A percentile compares a stretch with the other conserved stretches of the same genome.
phyloP scores from a whole-genome alignment of 2,888 invertebrate genomes.

The Tiliacea citrago region DNA sequence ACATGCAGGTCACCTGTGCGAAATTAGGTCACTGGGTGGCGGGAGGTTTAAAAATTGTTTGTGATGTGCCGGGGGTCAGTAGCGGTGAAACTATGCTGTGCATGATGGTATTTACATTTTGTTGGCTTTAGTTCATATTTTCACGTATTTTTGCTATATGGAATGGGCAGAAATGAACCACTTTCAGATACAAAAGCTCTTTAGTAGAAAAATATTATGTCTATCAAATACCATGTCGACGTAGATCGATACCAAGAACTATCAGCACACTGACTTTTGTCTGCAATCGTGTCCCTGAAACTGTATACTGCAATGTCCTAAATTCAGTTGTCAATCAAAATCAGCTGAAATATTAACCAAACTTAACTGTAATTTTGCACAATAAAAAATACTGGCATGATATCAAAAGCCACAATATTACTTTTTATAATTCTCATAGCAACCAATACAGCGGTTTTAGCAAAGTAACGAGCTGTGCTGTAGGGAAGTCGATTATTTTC shows the following conservation, averaged over 20 bases:
- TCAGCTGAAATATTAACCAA: too few species aligned
- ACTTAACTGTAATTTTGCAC: not conserved
- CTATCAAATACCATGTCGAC: not conserved
- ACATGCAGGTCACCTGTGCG: conserved; percentile 81
- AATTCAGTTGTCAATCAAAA: not conserved
- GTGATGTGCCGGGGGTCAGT: conserved; percentile 25
- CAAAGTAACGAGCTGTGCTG: not conserved
- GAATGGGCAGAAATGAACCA: not conserved
- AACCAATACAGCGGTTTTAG: not conserved
- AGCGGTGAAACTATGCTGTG: conserved; percentile 4
- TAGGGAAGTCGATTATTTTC: conserved; percentile 7
- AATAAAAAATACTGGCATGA: not conserved
- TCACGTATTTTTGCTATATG: not conserved
- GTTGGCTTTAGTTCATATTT: not conserved
- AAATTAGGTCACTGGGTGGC: conserved; percentile 82
- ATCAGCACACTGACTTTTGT: not conserved
- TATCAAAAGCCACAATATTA: not conserved
- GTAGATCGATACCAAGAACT: not conserved
- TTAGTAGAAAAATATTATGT: not conserved
- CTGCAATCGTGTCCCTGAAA: not conserved
- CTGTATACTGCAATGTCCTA: too few species aligned
- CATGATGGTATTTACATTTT: conserved; percentile 15
- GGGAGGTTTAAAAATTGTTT: conserved; percentile 69
- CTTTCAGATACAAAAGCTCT: not conserved
- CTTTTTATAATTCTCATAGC: not conserved